These are phyloP conservation scores for Charina bottae DNA, from an alignment of 2,113 vertebrate genomes.

Conservation along the genomic window DNA sequence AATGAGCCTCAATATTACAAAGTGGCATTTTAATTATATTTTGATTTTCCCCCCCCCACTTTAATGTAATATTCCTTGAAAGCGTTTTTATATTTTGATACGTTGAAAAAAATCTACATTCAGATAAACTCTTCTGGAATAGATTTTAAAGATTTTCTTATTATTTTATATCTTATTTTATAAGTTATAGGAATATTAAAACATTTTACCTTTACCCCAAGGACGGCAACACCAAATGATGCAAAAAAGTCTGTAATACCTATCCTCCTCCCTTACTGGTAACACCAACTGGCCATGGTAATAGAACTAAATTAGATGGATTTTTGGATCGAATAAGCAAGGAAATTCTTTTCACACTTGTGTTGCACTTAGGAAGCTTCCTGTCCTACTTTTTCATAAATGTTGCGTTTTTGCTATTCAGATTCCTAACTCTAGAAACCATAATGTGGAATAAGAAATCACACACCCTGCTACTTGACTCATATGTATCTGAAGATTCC, in stretches of 20 bases:
- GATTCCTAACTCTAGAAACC: too few species aligned
- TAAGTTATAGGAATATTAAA: not conserved
- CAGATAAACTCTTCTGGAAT: constrained; percentile 17
- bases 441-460: not conserved
- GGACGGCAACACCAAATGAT: not conserved
- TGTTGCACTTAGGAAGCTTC: not conserved
- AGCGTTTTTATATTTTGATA: constrained; percentile 11
- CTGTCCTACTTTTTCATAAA: not conserved
- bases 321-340: not conserved
- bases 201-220: not conserved
- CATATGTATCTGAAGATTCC: not conserved
- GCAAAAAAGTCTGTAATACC: not conserved
- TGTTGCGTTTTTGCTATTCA: not conserved
- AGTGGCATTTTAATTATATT: not conserved
- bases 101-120: not conserved
- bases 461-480: not conserved
- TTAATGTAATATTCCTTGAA: not conserved
- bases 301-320: not conserved
- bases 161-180: constrained; percentile 8
- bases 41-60: not conserved
- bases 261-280: not conserved
- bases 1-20: not conserved
- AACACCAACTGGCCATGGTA: not conserved
- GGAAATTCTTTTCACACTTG: not conserved
- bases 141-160: constrained; percentile 11